Evolutionary conservation across 2,888 invertebrate genomes (phyloP), one percentile per base, ranked within the genome.

Genomic region (Drosophila setosimentum): DNA sequence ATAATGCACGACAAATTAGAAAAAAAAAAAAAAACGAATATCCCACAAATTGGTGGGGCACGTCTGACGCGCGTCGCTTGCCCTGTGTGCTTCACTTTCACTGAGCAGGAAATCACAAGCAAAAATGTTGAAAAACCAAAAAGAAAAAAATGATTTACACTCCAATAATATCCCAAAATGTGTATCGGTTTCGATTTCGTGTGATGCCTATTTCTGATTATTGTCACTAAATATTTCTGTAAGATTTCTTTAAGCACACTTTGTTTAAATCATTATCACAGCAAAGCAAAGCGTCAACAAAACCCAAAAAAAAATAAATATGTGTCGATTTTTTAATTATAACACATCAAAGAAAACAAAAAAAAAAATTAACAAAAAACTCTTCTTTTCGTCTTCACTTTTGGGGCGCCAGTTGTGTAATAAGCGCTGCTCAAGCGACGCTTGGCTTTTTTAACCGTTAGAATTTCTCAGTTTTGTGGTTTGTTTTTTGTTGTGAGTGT

Each of bases 31-130:
- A 55, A 3, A 35, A 53, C 61, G 54, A 40, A 40, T 69, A 65
- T 79, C 57, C 55, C 78, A 67, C 86, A 88, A 90, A 88, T 89
- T 78, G 60, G 35, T 69, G 61, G 89, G 78, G 67, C 87, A 90
- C 85, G 89, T 83, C 79, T 58, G 57, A 50, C 42, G 37, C 50
- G 62, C 50, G 62, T 79, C 62, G 78, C 68, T 75, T 57, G 73
- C 76, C 76, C 80, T 72, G 68, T 29, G 27, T n/a, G 37, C 55
- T 73, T 73, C 87, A 90, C 85, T 86, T 86, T 86, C 85, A 90
- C 85, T 85, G 70, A 50, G 57, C 57, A 57, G 57, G 55, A 68
- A 53, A 29, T 50, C 64, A 78, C 74, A 53, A 42, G 45, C 53
- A 53, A 55, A 69, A 71, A 72, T 66, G 71, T 68, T 61, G 57